Evolutionary conservation across 2,113 vertebrate genomes (phyloP).

Genomic region (Amphiprion percula): DNA sequence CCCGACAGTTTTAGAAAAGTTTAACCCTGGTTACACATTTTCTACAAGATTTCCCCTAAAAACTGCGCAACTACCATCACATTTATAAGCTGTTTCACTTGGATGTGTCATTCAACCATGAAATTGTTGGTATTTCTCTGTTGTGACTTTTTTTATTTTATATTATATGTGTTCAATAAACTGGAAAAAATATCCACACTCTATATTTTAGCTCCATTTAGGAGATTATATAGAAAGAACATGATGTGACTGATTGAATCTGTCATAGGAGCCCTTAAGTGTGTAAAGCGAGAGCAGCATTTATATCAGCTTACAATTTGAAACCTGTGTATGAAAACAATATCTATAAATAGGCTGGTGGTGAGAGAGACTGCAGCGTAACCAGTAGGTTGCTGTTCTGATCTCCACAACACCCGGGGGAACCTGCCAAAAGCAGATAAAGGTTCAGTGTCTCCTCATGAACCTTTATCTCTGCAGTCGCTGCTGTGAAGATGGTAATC

Average conservation of each 20-base stretch:
- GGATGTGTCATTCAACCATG: too few relatives aligned
- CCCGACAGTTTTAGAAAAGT: constrained; percentile 2
- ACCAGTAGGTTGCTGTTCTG: constrained; percentile 8
- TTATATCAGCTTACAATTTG: constrained; percentile 5
- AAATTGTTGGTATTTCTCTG: too few relatives aligned
- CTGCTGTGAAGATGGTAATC: constrained; percentile 33
- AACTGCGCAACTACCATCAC: too few relatives aligned
- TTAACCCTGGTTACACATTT: constrained; percentile 21
- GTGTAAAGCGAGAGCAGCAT: constrained; percentile 21
- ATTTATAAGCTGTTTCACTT: too few relatives aligned
- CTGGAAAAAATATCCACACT: too few relatives aligned
- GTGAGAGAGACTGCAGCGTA: constrained; percentile 1
- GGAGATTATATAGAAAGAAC: neutral
- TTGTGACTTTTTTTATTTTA: too few relatives aligned
- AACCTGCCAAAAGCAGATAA: constrained; percentile 25
- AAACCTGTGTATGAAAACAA: constrained; percentile 22
- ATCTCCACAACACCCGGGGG: neutral
- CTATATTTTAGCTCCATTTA: neutral
- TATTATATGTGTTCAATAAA: too few relatives aligned
- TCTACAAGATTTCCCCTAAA: neutral
- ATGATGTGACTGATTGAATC: neutral
- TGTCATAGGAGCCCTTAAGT: neutral
- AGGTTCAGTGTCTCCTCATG: constrained; percentile 15
- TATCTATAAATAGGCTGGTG: constrained; percentile 18
- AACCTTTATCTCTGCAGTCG: constrained; percentile 10